Evolutionary conservation across 2,797 vertebrate species (phyloP).

Genomic region (Benthosema pterotum): DNA sequence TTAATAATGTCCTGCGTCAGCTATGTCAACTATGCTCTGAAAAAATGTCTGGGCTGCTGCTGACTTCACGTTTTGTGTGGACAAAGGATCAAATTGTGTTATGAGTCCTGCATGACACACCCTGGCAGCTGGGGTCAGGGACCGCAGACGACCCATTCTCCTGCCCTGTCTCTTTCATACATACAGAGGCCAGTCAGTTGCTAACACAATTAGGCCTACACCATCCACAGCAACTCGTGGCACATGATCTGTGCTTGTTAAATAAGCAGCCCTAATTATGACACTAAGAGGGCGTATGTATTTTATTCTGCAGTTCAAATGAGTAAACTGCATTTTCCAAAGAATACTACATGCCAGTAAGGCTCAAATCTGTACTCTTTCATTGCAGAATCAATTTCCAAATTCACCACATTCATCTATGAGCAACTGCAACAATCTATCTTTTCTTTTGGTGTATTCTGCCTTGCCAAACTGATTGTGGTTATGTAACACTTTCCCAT

Average conservation of each 20-base stretch:
- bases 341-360: conserved; percentile 12
- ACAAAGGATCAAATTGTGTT: conserved; percentile 9
- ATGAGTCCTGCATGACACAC: conserved; percentile 4
- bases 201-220: conserved; percentile 48
- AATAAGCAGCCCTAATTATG: conserved; percentile 49
- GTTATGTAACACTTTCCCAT: conserved; percentile 26
- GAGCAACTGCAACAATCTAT: conserved; percentile 10
- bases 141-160: conserved; percentile 4
- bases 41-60: conserved; percentile 5
- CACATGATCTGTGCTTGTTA: conserved; percentile 60
- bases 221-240: conserved; percentile 23
- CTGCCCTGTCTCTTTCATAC: conserved; percentile 16
- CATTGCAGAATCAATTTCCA: neutral
- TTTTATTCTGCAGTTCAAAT: conserved; percentile 63
- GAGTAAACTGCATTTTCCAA: conserved; percentile 60
- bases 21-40: neutral
- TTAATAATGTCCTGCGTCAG: neutral
- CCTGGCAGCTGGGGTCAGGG: neutral
- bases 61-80: neutral
- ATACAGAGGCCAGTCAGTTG: conserved; percentile 25
- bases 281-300: conserved; percentile 57
- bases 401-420: conserved; percentile 22
- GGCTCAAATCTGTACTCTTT: conserved; percentile 13
- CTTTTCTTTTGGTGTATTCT: conserved; percentile 24
- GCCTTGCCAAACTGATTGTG: neutral